Evolutionary conservation across 2,113 vertebrate species (phyloP), one percentile per base, ranked within the genome.

Genomic region (Motacilla alba): DNA sequence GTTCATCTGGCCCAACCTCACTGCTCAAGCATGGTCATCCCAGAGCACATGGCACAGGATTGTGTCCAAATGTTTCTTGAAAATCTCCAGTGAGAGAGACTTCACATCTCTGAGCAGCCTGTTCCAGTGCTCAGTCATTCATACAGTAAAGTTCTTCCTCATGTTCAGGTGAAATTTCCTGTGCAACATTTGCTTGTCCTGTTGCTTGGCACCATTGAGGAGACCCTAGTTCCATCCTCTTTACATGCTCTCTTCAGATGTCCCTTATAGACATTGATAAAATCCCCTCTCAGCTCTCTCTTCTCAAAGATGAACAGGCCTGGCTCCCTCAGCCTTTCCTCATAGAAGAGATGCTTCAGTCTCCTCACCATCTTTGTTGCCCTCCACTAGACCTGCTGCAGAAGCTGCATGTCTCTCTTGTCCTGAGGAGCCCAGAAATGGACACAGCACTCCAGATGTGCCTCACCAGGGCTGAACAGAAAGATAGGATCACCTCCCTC

Each of bases 41-140:
- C 8, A 39, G 12, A 69, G 10, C 39, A 20, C 47, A 6, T 5
- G 20, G n/a, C 18, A 47, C 15, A 55, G 15, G 19, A 24, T 21
- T 28, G 5, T 21, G 12, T 20, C 39, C 1, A 0, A n/a, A 44
- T 3, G 1, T 5, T 39, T 28, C 28, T 39, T 46, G 13, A 24
- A 19, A 16, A 28, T 30, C 19, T 46, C 10, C 19, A 39, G 46
- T 27, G 39, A 39, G 10, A 10, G 22, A 69, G 8, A 52, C 27
- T 50, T 11, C 52, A 44, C 2, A 11, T 58, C 37, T 37, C 37
- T 59, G 44, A 26, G 27, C 33, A 68, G 14, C 18, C 33, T 37
- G 11, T 59, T 37, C 53, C 27, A 23, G 18, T 21, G 44, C 27
- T 21, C 27, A 26, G 13, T 68, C 37, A 68, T 59, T 31, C 37